Evolutionary conservation across 2,797 vertebrate genomes (phyloP), one percentile per base, ranked within the genome.

Genomic region (Odontamblyopus rebecca): DNA sequence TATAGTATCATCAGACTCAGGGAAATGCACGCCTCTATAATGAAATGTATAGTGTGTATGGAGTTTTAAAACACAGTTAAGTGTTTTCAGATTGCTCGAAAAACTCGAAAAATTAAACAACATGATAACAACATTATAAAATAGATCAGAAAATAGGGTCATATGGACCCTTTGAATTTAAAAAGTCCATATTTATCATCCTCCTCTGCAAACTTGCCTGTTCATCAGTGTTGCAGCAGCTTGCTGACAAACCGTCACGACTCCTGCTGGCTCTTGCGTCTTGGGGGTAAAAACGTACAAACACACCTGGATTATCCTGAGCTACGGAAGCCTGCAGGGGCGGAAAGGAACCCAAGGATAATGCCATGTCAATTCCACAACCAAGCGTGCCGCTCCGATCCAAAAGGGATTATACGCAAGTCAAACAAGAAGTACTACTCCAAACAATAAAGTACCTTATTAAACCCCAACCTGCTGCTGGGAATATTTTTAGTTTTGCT

Each of bases 371-470:
- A 82, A 68, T 81, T 70, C 71, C 76, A 72, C 79, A 76, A 74
- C 73, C 78, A 66, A 84, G 85, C 79, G 74, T 41, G 70, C 79
- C 23, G 78, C 82, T 72, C 2, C 53, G n/a, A 88, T 89, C 89
- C 87, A 80, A 90, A 35, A 73, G 89, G 88, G 87, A 93, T 90
- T 86, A 88, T 85, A 89, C 84, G 83, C 88, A 89, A 88, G 82
- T 88, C 86, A 88, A 89, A 89, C 80, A 89, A 85, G 86, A 86
- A 84, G 77, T 70, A 85, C 82, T 79, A 88, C 89, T 91, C 91
- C 91, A 92, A 91, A 92, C 89, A 91, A 90, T 91, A 86, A 88
- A 89, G 89, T 82, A 91, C 87, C 91, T 91, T 90, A 89, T 90
- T 91, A 91, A 90, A 90, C 82, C 85, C 71, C 81, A 89, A 88